Evolutionary conservation across 2,113 vertebrate species (phyloP).

Genomic region (Hiodon tergisus): DNA sequence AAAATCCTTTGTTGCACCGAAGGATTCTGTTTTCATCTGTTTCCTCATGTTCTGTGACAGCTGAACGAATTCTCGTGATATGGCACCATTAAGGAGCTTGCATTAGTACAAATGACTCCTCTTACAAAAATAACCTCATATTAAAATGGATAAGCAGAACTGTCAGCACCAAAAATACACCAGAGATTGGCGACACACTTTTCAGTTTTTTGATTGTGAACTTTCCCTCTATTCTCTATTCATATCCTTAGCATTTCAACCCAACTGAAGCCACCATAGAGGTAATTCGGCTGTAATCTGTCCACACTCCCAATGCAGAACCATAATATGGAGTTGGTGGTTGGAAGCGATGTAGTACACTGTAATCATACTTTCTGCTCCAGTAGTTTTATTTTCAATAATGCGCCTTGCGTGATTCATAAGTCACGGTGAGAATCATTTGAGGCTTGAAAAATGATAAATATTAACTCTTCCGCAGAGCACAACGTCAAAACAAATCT

Average conservation of each 20-base stretch:
- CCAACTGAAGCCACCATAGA: background rate
- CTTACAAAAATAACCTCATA: too few species aligned
- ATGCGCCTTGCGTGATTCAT: slow-evolving; percentile 74
- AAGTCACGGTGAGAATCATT: slow-evolving; percentile 71
- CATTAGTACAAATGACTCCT: too few species aligned
- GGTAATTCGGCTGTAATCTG: slow-evolving; percentile 12
- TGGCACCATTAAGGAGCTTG: too few species aligned
- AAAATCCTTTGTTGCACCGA: too few species aligned
- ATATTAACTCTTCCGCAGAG: slow-evolving; percentile 62
- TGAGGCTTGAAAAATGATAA: slow-evolving; percentile 65
- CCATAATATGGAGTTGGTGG: slow-evolving; percentile 29
- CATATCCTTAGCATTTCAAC: slow-evolving; percentile 1
- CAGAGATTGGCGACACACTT: too few species aligned
- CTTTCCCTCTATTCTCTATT: background rate
- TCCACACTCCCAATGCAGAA: slow-evolving; percentile 51
- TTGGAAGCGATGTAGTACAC: slow-evolving; percentile 60
- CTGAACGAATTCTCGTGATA: too few species aligned
- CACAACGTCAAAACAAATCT: slow-evolving; percentile 60
- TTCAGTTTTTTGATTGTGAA: too few species aligned
- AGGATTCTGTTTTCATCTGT: too few species aligned
- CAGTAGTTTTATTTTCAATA: slow-evolving; percentile 66
- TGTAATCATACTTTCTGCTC: slow-evolving; percentile 69
- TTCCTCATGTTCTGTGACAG: too few species aligned
- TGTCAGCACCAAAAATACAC: too few species aligned
- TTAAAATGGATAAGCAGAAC: too few species aligned